Conservation (phyloP, 2,797 vertebrate species). For the Tauraco hartlaubi region DNA sequence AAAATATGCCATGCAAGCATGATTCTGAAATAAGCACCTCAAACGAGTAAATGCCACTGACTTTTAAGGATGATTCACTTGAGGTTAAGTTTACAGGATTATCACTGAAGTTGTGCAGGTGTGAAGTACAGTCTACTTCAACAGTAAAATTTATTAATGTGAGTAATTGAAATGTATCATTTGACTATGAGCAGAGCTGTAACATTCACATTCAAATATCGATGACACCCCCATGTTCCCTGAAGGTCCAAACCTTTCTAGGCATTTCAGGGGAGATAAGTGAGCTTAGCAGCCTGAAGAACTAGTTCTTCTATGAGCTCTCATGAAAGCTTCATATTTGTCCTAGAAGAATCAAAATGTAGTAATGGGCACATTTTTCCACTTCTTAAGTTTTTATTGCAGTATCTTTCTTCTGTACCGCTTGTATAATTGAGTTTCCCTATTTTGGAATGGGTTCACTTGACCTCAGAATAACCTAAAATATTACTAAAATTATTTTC, state of each 20-base stretch:
- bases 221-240: neutral
- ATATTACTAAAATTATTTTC: constrained; percentile 60
- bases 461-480: constrained; percentile 55
- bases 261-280: neutral
- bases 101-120: neutral
- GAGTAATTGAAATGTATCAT: neutral
- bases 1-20: neutral
- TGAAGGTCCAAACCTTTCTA: neutral
- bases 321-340: neutral
- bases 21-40: neutral
- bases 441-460: constrained; percentile 52
- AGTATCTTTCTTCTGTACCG: constrained; percentile 32
- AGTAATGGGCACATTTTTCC: neutral
- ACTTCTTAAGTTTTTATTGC: constrained; percentile 53
- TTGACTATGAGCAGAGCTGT: neutral
- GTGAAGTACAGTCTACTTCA: neutral
- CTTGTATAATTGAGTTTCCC: constrained; percentile 55
- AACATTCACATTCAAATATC: neutral
- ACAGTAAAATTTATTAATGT: neutral
- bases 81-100: neutral
- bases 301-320: neutral
- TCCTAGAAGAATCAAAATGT: constrained; percentile 15
- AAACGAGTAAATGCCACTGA: neutral
- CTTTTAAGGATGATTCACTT: neutral
- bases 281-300: neutral